Evolutionary conservation across 1,140 invertebrate species (phyloP), one percentile per base, ranked within the genome.

Genomic region (Orius insidiosus): DNA sequence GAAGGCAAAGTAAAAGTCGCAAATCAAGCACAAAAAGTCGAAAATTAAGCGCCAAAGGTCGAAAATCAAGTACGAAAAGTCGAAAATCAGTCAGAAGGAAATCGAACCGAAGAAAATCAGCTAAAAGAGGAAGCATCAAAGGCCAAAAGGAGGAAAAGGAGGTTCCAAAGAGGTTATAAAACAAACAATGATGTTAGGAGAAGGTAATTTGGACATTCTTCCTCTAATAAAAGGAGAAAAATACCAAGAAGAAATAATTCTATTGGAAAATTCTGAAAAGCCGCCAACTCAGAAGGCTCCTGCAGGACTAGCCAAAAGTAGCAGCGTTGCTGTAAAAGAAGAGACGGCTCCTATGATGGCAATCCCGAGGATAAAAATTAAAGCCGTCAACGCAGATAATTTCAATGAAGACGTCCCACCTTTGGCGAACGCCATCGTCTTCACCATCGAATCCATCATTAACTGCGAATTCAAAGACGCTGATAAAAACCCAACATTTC

Each of bases 141-240:
- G 24, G 24, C 24, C 24, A 4, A 24, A 24, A 24, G 24, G 24
- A 24, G 24, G 24, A 24, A 24, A 24, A 24, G 24, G 24, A 7
- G 24, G n/a, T n/a, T n/a, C 35, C n/a, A 10, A 10, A 5, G 5
- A 10, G 7, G 37, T 10, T 9, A 19, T 19, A 11, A 15, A 18
- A 18, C 37, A 39, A 5, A 1, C 35, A 1, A 37, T 11, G 10
- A 39, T 48, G 14, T 3, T 48, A 2, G 46, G 46, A 10, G 31
- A 48, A 42, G 46, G 46, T 9, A 48, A 32, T 31, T 19, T 48
- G 11, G 46, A 42, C 24, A 41, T 48, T 14, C 39, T 48, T 9
- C 39, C 46, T 8, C 10, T 48, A 5, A 33, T 48, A 11, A 13
- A 32, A 48, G 46, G 46, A 42, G 19, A 42, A 13, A 18, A 24